Evolutionary conservation across 2,797 vertebrate genomes (phyloP).

Genomic region (Notoglanidium macrostoma): DNA sequence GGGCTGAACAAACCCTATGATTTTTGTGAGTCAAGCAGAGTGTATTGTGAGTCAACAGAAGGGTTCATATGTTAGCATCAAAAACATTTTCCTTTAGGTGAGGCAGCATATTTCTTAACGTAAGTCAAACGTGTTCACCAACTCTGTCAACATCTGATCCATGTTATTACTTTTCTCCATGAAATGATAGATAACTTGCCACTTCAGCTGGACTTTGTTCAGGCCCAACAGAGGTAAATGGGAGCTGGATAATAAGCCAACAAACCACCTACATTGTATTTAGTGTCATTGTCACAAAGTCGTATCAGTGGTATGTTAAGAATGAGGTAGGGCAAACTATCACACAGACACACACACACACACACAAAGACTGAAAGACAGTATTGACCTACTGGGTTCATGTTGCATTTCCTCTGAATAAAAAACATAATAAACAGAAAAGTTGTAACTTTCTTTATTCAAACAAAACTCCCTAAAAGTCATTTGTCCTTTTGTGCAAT

Average conservation of each 20-base stretch:
- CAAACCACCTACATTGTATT: background rate
- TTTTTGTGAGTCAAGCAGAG: background rate
- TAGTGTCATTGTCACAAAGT: background rate
- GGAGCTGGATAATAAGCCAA: background rate
- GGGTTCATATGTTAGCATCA: background rate
- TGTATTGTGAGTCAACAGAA: background rate
- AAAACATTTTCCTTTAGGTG: background rate
- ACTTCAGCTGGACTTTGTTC: background rate
- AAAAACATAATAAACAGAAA: background rate
- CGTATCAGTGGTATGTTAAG: too few relatives aligned
- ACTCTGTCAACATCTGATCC: background rate
- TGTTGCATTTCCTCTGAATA: background rate
- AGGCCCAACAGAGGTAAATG: background rate
- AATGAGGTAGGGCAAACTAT: too few relatives aligned
- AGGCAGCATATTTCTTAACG: conserved; percentile 20
- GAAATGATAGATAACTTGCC: background rate
- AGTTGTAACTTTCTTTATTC: background rate
- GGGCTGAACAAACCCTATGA: background rate
- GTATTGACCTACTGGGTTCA: background rate
- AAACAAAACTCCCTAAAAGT: background rate
- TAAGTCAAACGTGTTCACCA: conserved; percentile 17
- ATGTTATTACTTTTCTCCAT: background rate
- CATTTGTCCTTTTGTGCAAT: background rate
- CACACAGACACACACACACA: too few relatives aligned
- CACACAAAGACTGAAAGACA: too few relatives aligned